Evolutionary conservation across 2,113 vertebrate genomes (phyloP), one percentile per base, ranked within the genome.

Genomic region (Nothocercus nigrocapillus): DNA sequence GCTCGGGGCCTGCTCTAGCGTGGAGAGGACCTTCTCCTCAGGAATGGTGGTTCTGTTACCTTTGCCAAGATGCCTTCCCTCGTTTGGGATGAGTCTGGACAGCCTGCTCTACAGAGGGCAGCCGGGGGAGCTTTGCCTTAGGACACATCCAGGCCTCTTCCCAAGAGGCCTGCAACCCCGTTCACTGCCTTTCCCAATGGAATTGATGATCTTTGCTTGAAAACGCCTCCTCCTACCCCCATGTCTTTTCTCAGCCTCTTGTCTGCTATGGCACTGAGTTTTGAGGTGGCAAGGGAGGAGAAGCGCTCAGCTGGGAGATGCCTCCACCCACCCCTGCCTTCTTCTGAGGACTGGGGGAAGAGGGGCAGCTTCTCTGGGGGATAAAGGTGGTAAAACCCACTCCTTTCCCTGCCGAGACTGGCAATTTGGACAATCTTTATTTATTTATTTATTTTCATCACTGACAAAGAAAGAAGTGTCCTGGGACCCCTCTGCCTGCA

Each of bases 101-200:
- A n/a, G 42, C 30, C 9, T 21, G 19, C 20, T 12, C 76, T 22
- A 13, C 2, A 0, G 11, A 49, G 2, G 4, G 15, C 40, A 13
- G 19, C 14, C 5, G 45, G 30, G 27, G 19, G 2, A 0, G 7
- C n/a, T 74, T 82, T 69, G 54, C 13, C 22, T 54, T 78, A 54
- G n/a, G n/a, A 88, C 34, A 4, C 21, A 32, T 49, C 47, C 62
- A 42, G 76, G 62, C 13, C 14, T 44, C n/a, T 88, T 62, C 66
- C 30, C 36, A 78, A 67, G 62, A 67, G 38, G 24, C 16, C 58
- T 77, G 38, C 30, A 77, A 25, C 21, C 20, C 47, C 38, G 13
- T 34, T 85, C 36, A 32, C 38, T 42, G 62, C 38, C 25, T 64
- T 40, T 40, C 36, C 62, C 10, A 64, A 77, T 20, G 28, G 54